Conservation (phyloP, 2,113 vertebrate species). For the Telmatochromis brichardi region DNA sequence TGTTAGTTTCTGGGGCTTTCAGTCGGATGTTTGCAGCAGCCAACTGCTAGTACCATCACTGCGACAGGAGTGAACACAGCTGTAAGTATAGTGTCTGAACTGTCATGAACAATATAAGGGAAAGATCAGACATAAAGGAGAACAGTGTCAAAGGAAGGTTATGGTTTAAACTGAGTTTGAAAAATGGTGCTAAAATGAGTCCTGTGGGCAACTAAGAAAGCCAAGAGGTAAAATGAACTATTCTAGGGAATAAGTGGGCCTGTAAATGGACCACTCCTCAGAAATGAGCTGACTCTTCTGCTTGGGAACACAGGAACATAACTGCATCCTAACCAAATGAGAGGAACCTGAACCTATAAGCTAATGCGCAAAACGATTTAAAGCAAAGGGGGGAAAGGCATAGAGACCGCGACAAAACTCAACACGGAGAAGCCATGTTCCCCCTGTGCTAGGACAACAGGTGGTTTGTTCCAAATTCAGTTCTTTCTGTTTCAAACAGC, state of each 20-base stretch:
- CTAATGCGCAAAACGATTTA: not conserved
- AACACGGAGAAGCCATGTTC: not conserved
- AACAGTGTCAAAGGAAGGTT: not conserved
- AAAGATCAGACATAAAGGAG: not conserved
- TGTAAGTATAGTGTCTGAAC: not conserved
- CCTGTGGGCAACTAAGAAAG: not conserved
- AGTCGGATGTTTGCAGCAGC: constrained; percentile 99
- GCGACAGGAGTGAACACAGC: not conserved
- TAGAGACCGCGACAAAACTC: not conserved
- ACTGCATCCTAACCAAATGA: not conserved
- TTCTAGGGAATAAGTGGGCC: not conserved
- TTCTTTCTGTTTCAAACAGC: not conserved
- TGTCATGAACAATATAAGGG: not conserved
- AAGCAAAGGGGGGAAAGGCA: not conserved
- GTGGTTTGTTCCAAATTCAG: not conserved
- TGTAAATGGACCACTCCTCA: not conserved
- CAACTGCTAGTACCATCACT: constrained; percentile 82
- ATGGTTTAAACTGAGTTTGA: not conserved
- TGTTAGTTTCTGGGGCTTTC: constrained; percentile 85
- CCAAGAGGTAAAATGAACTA: not conserved
- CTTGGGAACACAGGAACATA: not conserved
- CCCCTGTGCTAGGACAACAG: not conserved
- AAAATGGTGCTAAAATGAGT: not conserved
- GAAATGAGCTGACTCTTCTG: not conserved
- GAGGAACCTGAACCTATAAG: not conserved